A percentile compares a stretch with the other conserved stretches of the same genome.
Evolutionary conservation across 2,113 vertebrate species (phyloP).

Genomic region (Asarcornis scutulata): DNA sequence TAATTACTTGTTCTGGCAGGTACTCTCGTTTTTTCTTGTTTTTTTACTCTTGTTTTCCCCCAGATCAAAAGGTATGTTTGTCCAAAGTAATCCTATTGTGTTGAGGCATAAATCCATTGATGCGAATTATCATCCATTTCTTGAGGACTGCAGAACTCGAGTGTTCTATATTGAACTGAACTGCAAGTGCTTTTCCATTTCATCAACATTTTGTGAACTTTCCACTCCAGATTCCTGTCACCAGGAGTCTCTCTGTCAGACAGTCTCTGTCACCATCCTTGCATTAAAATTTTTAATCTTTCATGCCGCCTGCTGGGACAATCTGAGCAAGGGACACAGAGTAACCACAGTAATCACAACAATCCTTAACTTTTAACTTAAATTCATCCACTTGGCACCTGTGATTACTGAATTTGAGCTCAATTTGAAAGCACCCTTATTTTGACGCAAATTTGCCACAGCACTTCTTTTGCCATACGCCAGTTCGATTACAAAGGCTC

Average conservation of each 20-base stretch:
- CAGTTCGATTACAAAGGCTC: constrained; percentile 21
- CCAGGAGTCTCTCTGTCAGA: neutral
- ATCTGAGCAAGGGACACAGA: neutral
- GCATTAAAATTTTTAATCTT: neutral
- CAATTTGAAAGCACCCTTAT: neutral
- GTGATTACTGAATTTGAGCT: constrained; percentile 9
- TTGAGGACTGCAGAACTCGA: neutral
- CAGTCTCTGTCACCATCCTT: neutral
- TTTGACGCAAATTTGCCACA: constrained; percentile 46
- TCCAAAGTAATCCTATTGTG: neutral
- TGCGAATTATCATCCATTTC: neutral
- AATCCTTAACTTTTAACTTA: constrained; percentile 8
- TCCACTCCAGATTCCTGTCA: neutral
- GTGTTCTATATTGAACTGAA: neutral
- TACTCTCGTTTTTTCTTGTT: neutral
- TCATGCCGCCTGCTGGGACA: neutral
- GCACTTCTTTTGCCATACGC: constrained; percentile 21
- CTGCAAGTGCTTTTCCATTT: neutral
- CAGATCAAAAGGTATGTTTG: neutral
- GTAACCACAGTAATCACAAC: constrained; percentile 6
- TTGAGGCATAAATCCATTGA: neutral
- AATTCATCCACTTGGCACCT: constrained; percentile 31
- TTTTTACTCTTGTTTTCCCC: too few relatives aligned
- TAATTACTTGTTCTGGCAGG: neutral
- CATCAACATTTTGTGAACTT: neutral